These are phyloP conservation scores for Macrocentrus cingulum DNA, from an alignment of 1,140 invertebrate genomes.

Conservation along the genomic window DNA sequence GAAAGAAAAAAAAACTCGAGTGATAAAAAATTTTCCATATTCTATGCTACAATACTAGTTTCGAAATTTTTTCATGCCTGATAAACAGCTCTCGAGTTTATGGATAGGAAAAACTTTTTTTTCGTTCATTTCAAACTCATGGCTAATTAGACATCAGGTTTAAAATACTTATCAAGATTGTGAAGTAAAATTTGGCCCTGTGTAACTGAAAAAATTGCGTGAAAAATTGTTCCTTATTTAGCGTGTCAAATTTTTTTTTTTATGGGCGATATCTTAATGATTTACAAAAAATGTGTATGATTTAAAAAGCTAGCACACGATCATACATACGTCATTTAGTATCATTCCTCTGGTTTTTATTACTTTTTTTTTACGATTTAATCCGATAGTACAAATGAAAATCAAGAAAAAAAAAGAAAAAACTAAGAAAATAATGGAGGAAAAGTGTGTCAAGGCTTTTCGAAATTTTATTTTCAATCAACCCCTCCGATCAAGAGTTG, in stretches of 20 bases:
- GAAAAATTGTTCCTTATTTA: conserved; percentile 51
- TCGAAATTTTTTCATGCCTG: too few species aligned
- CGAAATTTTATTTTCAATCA: conserved; percentile 54
- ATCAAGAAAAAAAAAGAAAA: conserved; percentile 46
- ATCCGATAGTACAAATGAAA: conserved; percentile 6
- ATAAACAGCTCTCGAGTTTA: too few species aligned
- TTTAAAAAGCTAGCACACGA: conserved; percentile 29
- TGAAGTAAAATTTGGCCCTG: neutral
- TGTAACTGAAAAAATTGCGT: conserved; percentile 26
- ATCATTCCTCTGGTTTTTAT: neutral
- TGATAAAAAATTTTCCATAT: neutral
- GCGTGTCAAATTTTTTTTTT: too few species aligned
- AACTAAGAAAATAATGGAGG: too few species aligned
- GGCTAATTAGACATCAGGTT: too few species aligned
- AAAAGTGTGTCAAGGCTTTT: conserved; percentile 50
- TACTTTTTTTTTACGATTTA: neutral
- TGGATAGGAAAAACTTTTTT: too few species aligned
- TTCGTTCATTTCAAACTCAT: too few species aligned
- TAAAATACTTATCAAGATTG: too few species aligned
- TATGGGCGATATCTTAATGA: too few species aligned
- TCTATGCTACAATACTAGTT: neutral
- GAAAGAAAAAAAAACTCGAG: conserved; percentile 2
- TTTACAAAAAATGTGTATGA: too few species aligned
- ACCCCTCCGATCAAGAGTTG: conserved; percentile 51
- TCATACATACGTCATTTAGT: too few species aligned